Conservation (phyloP, 2,797 vertebrate species). For the Neoniphon sammara region DNA sequence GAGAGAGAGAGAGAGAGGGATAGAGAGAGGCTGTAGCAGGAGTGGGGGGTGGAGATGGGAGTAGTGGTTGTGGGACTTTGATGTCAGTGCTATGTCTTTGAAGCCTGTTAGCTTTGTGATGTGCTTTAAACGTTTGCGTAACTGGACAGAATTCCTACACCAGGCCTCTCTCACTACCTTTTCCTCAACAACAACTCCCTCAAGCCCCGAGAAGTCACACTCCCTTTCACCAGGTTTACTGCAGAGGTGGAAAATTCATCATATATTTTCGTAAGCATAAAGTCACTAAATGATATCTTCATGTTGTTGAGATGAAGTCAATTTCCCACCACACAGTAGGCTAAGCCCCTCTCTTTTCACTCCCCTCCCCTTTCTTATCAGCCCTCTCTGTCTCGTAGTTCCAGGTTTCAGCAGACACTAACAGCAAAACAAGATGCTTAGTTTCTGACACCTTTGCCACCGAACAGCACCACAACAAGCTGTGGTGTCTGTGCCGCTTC, state of each 20-base stretch:
- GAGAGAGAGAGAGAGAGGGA: constrained; percentile 19
- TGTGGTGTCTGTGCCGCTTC: constrained; percentile 42
- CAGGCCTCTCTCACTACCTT: constrained; percentile 8
- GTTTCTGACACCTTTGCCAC: constrained; percentile 38
- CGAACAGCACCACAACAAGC: constrained; percentile 35
- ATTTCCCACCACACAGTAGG: constrained; percentile 37
- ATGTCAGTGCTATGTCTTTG: constrained; percentile 75
- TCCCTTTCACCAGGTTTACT: not conserved
- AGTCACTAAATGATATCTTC: constrained; percentile 9
- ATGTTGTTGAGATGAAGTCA: constrained; percentile 34
- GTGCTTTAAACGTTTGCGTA: constrained; percentile 72
- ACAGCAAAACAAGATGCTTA: constrained; percentile 24
- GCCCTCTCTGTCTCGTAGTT: constrained; percentile 22
- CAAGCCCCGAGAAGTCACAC: constrained; percentile 14
- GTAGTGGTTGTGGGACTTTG: constrained; percentile 64
- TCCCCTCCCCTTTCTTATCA: constrained; percentile 25
- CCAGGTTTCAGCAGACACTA: constrained; percentile 27
- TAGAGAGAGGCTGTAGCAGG: constrained; percentile 2
- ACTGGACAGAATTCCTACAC: constrained; percentile 61
- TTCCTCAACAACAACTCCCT: constrained; percentile 31
- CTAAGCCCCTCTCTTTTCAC: constrained; percentile 18
- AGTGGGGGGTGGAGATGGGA: constrained; percentile 37
- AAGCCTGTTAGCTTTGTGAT: constrained; percentile 76
- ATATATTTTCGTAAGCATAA: not conserved
- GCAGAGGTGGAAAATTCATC: not conserved